phyloP scores from a whole-genome alignment of 2,888 invertebrate genomes.

The Nephrotoma guestfalica region DNA sequence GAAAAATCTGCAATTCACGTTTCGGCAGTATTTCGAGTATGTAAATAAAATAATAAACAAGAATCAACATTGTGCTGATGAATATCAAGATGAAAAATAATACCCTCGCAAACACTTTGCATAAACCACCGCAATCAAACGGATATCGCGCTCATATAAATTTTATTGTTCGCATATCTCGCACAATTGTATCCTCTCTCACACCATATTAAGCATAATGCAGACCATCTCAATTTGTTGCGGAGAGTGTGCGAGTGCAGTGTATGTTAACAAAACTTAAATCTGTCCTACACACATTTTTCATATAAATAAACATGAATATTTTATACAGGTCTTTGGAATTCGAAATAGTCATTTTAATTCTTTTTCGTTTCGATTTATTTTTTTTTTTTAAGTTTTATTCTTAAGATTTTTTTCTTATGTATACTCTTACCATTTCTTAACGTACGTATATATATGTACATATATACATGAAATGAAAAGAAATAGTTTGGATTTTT shows the following conservation, averaged over 20 bases:
- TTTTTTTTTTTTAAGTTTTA: background rate
- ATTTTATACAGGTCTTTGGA: constrained; percentile 3
- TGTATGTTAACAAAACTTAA: background rate
- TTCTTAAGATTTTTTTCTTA: background rate
- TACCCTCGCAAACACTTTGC: background rate
- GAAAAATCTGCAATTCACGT: background rate
- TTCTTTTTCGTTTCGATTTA: background rate
- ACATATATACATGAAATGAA: background rate
- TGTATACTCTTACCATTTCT: background rate
- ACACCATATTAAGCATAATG: no score
- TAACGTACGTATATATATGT: background rate
- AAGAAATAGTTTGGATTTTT: constrained; percentile 3
- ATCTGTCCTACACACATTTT: constrained; percentile 3
- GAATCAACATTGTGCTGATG: background rate
- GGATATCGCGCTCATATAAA: background rate
- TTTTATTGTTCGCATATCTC: background rate
- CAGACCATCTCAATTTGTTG: background rate
- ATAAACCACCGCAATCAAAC: background rate
- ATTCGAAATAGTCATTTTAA: background rate
- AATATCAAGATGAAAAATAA: background rate
- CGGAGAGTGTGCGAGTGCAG: background rate
- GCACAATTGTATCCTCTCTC: background rate
- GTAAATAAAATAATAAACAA: background rate
- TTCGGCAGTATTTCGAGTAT: background rate
- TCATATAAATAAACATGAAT: constrained; percentile 4